Evolutionary conservation across 2,888 invertebrate genomes (phyloP).

Genomic region (Bhutanitis thaidina): DNA sequence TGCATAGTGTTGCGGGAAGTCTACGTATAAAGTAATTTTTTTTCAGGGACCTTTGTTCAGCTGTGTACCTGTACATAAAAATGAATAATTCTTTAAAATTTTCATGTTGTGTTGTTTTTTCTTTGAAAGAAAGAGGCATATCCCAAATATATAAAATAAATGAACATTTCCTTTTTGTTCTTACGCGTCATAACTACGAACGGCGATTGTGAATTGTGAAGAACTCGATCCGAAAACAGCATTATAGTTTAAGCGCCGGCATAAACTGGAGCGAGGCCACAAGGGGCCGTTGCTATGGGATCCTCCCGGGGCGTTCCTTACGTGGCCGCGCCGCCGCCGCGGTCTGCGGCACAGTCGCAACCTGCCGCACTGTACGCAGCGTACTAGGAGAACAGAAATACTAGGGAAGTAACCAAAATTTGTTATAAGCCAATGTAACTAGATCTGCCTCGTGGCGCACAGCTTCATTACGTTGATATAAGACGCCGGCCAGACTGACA

Average conservation of each 20-base stretch:
- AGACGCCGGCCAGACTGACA: neutral
- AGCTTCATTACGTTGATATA: neutral
- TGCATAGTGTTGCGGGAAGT: too few relatives aligned
- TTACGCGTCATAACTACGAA: too few relatives aligned
- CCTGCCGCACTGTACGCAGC: constrained; percentile 66
- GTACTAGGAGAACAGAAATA: constrained; percentile 58
- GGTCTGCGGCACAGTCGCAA: constrained; percentile 46
- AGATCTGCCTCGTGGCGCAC: constrained; percentile 13
- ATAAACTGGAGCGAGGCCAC: constrained; percentile 25
- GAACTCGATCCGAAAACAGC: too few relatives aligned
- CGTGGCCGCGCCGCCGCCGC: constrained; percentile 30
- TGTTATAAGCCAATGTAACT: constrained; percentile 21
- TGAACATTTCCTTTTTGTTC: too few relatives aligned
- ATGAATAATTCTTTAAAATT: too few relatives aligned
- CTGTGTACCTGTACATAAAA: too few relatives aligned
- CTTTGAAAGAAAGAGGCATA: too few relatives aligned
- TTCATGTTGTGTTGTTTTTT: too few relatives aligned
- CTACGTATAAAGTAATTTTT: too few relatives aligned
- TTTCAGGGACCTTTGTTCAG: too few relatives aligned
- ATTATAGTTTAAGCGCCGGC: neutral
- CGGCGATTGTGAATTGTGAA: too few relatives aligned
- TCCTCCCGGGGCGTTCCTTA: constrained; percentile 26
- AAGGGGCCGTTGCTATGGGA: constrained; percentile 23
- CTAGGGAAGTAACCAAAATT: constrained; percentile 31
- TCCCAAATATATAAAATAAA: too few relatives aligned